phyloP scores from a whole-genome alignment of 30 jellyfish, hydroid and myxozoan genomes.

The Hydractinia echinata region DNA sequence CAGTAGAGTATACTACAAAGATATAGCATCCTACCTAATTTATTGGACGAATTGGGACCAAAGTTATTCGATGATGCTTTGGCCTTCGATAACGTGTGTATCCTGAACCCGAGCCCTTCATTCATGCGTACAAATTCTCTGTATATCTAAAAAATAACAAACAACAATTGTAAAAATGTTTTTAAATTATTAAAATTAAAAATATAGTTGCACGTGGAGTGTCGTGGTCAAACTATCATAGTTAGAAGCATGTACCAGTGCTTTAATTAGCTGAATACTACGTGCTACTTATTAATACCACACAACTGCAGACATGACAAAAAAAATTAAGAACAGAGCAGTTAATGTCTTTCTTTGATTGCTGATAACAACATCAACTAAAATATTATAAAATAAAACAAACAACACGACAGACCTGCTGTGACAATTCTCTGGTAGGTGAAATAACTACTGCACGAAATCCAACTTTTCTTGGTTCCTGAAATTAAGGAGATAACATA shows the following conservation, averaged over 20 bases:
- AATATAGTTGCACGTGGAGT: no score
- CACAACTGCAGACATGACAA: no score
- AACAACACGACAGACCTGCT: slow-evolving; percentile 51
- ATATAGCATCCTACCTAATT: background rate
- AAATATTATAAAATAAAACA: no score
- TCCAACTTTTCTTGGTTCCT: slow-evolving; percentile 81
- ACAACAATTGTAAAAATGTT: background rate
- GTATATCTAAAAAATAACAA: slow-evolving; percentile 48
- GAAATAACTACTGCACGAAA: slow-evolving; percentile 79
- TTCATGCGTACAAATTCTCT: slow-evolving; percentile 77
- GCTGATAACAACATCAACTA: no score
- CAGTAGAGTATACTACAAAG: background rate
- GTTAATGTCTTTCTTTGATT: no score
- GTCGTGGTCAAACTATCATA: no score
- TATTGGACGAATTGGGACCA: slow-evolving; percentile 47
- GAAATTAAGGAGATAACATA: slow-evolving; percentile 6
- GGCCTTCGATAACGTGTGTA: slow-evolving; percentile 72
- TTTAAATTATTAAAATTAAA: no score
- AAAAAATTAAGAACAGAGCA: no score
- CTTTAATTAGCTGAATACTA: no score
- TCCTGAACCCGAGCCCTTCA: slow-evolving; percentile 65
- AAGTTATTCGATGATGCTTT: slow-evolving; percentile 54
- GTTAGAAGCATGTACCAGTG: no score
- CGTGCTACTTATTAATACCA: no score
- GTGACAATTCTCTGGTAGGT: slow-evolving; percentile 94